Conservation (phyloP, 2,888 invertebrate genomes). For the Blera fallax region DNA sequence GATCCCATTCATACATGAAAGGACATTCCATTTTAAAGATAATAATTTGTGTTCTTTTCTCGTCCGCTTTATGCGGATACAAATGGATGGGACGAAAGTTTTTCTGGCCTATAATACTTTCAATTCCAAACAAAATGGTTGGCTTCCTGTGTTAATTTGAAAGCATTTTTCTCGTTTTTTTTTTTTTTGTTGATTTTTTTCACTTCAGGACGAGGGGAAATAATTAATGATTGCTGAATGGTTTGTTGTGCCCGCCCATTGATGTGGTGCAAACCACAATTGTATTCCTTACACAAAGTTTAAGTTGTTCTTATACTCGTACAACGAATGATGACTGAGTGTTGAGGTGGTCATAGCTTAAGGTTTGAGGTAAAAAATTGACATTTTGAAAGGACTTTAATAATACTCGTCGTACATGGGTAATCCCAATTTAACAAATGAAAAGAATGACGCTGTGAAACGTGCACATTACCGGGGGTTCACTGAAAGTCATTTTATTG, state of each 20-base stretch:
- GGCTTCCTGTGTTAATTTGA: slow-evolving; percentile 33
- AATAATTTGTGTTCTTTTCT: slow-evolving; percentile 29
- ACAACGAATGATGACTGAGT: not conserved
- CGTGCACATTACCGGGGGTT: not conserved
- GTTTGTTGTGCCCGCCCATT: not conserved
- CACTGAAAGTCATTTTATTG: not conserved
- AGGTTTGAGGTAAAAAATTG: not conserved
- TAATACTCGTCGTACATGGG: not conserved
- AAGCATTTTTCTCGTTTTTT: not conserved
- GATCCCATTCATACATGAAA: slow-evolving; percentile 36
- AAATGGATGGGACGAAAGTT: not conserved
- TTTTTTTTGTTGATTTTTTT: not conserved
- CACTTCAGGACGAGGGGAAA: not conserved
- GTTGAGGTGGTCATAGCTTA: not conserved
- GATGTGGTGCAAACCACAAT: not conserved
- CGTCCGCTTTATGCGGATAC: not conserved
- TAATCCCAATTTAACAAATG: not conserved
- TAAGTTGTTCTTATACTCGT: not conserved
- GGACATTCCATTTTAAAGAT: slow-evolving; percentile 33
- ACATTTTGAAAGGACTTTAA: not conserved
- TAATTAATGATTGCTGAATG: not conserved
- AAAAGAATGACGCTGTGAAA: not conserved
- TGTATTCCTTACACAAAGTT: not conserved
- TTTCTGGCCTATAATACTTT: slow-evolving; percentile 18
- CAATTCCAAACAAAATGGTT: slow-evolving; percentile 16